Evolutionary conservation across 2,797 vertebrate species (phyloP), one percentile per base, ranked within the genome.

Genomic region (Prionace glauca): DNA sequence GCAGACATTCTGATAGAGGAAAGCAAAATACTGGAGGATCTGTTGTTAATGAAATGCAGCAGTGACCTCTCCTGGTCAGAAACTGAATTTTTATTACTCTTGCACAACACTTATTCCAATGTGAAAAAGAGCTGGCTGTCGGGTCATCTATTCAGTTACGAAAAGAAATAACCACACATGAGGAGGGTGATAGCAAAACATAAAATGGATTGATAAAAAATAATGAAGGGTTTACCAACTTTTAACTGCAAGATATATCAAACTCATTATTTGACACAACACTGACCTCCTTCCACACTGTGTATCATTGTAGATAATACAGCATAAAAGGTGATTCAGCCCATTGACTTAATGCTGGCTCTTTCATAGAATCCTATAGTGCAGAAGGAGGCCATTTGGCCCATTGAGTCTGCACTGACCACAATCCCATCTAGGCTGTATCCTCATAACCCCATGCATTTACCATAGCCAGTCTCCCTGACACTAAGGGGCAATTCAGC

Each of bases 51-150:
- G 93, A 95, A 74, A 56, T 95, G 71, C 93, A 74, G 93, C 41
- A 95, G 93, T 95, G 93, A 74, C 93, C 93, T 95, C 93, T 95
- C 29, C 93, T 95, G 93, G 93, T 4, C 45, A 74, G 41, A 95
- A 50, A 74, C 41, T 0, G 45, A 95, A 95, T 60, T 18, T 50
- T n/a, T 20, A 41, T 18, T 95, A 29, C 65, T 24, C 62, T 20
- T 24, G 65, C 11, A 8, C 36, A 69, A 22, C 60, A 62, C 10
- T 93, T 69, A 20, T 36, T 69, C 32, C 91, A 93, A 45, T 72
- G 41, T 74, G 45, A 95, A 95, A 41, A 32, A 77, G 50, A 29
- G 74, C 14, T 74, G 69, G 67, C 36, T 72, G 67, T 71, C 72
- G 10, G 3, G 36, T 56, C 26, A 14, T 94, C 14, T 8, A 18